These are phyloP conservation scores for Drosophila cardini DNA, from an alignment of 1,140 invertebrate genomes.

Conservation along the genomic window DNA sequence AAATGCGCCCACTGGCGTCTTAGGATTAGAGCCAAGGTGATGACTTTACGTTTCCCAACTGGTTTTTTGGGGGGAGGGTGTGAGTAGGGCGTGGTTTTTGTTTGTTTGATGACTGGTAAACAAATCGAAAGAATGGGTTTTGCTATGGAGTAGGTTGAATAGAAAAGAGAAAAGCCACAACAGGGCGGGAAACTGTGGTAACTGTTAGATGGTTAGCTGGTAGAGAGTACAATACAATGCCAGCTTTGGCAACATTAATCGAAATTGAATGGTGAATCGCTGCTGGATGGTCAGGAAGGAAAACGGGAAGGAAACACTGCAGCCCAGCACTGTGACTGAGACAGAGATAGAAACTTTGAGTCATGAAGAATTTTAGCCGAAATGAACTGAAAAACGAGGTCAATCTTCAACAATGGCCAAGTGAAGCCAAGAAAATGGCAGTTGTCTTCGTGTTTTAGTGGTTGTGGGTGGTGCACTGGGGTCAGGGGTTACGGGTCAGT, in stretches of 20 bases:
- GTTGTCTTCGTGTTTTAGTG: conserved; percentile 19
- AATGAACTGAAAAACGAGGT: conserved; percentile 50
- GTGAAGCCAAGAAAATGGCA: conserved; percentile 23
- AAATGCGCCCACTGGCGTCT: conserved; percentile 53
- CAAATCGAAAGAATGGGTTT: conserved; percentile 37
- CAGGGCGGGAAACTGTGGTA: not conserved
- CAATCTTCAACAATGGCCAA: conserved; percentile 18
- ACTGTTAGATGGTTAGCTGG: not conserved
- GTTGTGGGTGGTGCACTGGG: no score
- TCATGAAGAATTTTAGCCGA: conserved; percentile 22
- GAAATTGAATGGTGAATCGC: conserved; percentile 61
- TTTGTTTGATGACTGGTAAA: conserved; percentile 54
- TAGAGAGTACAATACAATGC: conserved; percentile 15
- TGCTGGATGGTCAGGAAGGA: conserved; percentile 43
- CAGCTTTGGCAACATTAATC: conserved; percentile 71
- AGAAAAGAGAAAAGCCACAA: not conserved
- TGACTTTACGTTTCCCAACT: conserved; percentile 35
- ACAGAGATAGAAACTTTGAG: not conserved
- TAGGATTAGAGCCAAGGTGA: conserved; percentile 30
- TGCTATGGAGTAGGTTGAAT: not conserved
- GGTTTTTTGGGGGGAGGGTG: not conserved
- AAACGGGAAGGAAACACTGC: conserved; percentile 59
- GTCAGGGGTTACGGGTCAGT: conserved; percentile 18
- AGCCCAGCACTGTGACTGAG: conserved; percentile 6
- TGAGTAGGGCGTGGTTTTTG: conserved; percentile 4